Evolutionary conservation across 2,113 vertebrate genomes (phyloP).

Genomic region (Hypanus sabinus): DNA sequence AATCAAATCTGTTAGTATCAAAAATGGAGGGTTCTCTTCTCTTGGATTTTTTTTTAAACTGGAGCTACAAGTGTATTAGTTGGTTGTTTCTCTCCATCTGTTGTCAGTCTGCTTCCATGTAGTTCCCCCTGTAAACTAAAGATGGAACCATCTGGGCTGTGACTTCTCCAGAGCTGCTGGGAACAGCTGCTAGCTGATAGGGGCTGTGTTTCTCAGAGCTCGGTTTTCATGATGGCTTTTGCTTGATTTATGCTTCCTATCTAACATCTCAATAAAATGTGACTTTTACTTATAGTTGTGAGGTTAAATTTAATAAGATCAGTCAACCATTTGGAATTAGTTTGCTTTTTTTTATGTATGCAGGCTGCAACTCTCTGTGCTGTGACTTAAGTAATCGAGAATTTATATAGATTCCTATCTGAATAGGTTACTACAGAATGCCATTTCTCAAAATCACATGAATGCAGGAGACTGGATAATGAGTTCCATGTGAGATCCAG

Average conservation of each 20-base stretch:
- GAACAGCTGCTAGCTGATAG: background rate
- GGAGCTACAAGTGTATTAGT: background rate
- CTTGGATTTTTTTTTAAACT: background rate
- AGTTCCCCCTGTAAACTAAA: background rate
- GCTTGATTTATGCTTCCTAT: background rate
- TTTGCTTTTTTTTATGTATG: background rate
- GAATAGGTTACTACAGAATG: constrained; percentile 1
- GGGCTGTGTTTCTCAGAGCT: background rate
- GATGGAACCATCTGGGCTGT: background rate
- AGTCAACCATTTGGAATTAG: background rate
- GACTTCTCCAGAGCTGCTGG: background rate
- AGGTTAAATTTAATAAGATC: background rate
- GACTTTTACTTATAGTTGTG: background rate
- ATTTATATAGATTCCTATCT: background rate
- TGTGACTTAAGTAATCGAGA: background rate
- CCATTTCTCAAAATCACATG: background rate
- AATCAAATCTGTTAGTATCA: background rate
- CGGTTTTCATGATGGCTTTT: background rate
- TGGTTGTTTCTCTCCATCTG: background rate
- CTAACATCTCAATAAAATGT: constrained; percentile 1
- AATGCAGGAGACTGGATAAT: background rate
- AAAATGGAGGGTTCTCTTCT: too few species aligned
- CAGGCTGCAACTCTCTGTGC: background rate
- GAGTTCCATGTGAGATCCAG: background rate
- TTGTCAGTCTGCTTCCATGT: background rate